Conservation (phyloP, 2,113 vertebrate genomes). For the Arothron firmamentum region DNA sequence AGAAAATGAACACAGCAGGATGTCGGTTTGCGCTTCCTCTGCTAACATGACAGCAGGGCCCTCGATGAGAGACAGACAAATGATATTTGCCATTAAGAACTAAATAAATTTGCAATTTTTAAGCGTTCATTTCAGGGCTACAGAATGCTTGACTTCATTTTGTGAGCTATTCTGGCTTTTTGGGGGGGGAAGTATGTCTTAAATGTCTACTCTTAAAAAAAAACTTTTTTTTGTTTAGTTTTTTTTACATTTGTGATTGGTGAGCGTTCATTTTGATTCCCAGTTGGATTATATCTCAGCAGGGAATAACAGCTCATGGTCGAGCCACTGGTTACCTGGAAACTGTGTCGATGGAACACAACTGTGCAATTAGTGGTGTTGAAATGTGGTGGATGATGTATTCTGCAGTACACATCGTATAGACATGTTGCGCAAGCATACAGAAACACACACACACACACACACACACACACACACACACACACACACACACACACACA, state of each 20-base stretch:
- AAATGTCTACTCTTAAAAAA: background rate
- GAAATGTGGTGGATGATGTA: background rate
- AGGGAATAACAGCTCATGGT: background rate
- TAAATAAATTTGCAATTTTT: background rate
- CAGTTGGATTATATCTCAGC: too few species aligned
- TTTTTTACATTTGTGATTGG: too few species aligned
- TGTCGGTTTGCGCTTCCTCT: conserved; percentile 53
- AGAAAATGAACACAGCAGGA: conserved; percentile 62
- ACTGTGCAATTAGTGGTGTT: background rate
- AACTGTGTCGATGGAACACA: background rate
- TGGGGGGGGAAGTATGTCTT: background rate
- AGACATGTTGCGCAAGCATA: background rate
- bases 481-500: too few species aligned
- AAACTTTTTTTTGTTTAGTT: background rate
- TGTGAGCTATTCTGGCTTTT: background rate
- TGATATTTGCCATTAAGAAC: background rate
- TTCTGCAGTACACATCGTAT: background rate
- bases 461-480: too few species aligned
- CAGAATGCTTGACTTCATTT: background rate
- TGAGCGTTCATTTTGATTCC: background rate
- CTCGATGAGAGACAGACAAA: conserved; percentile 35
- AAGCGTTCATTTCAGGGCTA: background rate
- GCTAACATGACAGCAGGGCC: conserved; percentile 39
- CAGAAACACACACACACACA: background rate
- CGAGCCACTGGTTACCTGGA: background rate